Percentiles rank a stretch among this genome's conserved stretches.
phyloP scores from a whole-genome alignment of 1,140 invertebrate species.

The Drosophila pallidifrons region DNA sequence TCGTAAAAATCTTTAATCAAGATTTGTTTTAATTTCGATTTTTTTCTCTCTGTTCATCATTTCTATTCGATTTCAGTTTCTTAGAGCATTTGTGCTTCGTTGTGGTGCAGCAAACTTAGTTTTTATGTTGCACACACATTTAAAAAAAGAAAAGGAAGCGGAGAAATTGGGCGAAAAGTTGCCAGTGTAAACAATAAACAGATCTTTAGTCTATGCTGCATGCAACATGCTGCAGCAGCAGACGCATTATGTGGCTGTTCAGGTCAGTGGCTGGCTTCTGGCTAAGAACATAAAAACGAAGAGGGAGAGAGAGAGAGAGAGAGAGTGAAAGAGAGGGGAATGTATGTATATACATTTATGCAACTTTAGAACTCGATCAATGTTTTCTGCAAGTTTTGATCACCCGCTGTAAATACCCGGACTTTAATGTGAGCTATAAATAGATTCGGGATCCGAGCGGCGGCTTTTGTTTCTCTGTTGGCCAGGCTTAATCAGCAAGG shows the following conservation, averaged over 20 bases:
- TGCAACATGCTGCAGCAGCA: constrained; percentile 9
- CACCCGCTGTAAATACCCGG: not conserved
- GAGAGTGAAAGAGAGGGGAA: too few relatives aligned
- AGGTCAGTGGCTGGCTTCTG: constrained; percentile 33
- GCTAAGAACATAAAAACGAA: constrained; percentile 25
- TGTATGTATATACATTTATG: not conserved
- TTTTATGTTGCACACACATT: constrained; percentile 30
- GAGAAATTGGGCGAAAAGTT: constrained; percentile 2
- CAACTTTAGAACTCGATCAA: not conserved
- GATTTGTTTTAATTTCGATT: too few relatives aligned
- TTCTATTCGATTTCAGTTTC: not conserved
- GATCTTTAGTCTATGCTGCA: constrained; percentile 59
- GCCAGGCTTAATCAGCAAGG: not conserved
- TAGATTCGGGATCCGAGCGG: not conserved
- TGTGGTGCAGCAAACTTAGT: not conserved
- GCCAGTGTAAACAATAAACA: constrained; percentile 75
- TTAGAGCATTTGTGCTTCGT: constrained; percentile 7
- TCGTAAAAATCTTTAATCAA: too few relatives aligned
- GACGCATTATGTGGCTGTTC: constrained; percentile 24
- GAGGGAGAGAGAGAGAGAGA: not conserved
- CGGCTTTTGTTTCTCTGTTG: constrained; percentile 4
- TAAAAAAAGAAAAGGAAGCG: not conserved
- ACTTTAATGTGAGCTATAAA: not conserved
- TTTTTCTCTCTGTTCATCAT: not conserved
- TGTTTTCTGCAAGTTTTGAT: not conserved